phyloP scores from a whole-genome alignment of 2,888 invertebrate genomes.

The Phaedon cochleariae region DNA sequence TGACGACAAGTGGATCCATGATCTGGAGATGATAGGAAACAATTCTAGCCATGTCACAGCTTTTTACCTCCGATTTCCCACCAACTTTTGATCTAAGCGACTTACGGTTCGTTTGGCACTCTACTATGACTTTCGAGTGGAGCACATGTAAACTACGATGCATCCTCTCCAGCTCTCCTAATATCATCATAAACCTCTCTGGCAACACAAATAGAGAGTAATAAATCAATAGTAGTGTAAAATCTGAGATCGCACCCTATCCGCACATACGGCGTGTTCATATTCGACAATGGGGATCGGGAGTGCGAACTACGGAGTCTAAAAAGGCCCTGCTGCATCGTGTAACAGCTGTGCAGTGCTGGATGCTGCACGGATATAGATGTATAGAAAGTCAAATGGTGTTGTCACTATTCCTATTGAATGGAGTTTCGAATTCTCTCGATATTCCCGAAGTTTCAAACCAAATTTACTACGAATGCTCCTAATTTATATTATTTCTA shows the following conservation, averaged over 20 bases:
- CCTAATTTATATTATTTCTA: too few relatives aligned
- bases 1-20: too few relatives aligned
- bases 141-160: constrained; percentile 37
- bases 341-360: constrained; percentile 36
- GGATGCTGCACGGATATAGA: neutral
- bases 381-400: constrained; percentile 11
- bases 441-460: too few relatives aligned
- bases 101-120: too few relatives aligned
- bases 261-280: constrained; percentile 32
- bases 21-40: too few relatives aligned
- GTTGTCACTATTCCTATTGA: too few relatives aligned
- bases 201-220: constrained; percentile 44
- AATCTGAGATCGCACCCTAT: constrained; percentile 49
- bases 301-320: constrained; percentile 35
- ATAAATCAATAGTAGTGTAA: constrained; percentile 51
- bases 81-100: too few relatives aligned
- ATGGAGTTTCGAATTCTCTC: too few relatives aligned
- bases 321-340: constrained; percentile 31
- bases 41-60: too few relatives aligned
- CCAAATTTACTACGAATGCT: too few relatives aligned
- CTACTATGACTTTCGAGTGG: constrained; percentile 12
- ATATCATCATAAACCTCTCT: constrained; percentile 45
- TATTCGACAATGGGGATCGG: constrained; percentile 31
- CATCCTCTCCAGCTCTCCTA: constrained; percentile 41
- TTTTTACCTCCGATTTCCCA: too few relatives aligned